phyloP scores from a whole-genome alignment of 2,797 vertebrate genomes.

The Steatocranus sp. region DNA sequence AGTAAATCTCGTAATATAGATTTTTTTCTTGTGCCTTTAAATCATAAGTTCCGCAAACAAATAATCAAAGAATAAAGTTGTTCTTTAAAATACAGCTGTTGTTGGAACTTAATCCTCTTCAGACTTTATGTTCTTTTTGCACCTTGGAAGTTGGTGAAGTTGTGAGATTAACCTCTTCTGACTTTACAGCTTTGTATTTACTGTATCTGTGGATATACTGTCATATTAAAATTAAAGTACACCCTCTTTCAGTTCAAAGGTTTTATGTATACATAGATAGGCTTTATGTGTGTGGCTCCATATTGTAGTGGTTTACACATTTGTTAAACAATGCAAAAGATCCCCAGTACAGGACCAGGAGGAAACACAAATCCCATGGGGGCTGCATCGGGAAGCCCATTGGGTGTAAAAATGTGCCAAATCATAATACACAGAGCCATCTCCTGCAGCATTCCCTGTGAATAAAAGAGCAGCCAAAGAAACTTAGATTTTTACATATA shows the following conservation, averaged over 20 bases:
- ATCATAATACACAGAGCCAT: neutral
- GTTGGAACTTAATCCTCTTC: neutral
- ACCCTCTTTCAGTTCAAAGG: neutral
- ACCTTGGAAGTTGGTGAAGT: no score
- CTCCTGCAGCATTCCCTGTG: neutral
- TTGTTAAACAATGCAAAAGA: neutral
- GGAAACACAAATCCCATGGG: neutral
- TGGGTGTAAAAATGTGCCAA: neutral
- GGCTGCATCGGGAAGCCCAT: neutral
- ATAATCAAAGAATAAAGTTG: neutral
- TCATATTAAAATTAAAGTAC: neutral
- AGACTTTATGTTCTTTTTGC: no score
- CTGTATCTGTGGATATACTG: neutral
- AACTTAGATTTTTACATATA: neutral
- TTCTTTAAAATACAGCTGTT: neutral
- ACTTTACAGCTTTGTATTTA: neutral
- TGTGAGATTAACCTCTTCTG: neutral
- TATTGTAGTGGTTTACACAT: neutral
- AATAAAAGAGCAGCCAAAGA: neutral
- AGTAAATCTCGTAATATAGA: neutral
- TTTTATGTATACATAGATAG: neutral
- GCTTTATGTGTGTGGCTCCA: neutral
- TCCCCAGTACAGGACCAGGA: neutral
- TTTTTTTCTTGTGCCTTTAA: neutral
- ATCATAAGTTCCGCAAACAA: neutral